phyloP scores from a whole-genome alignment of 2,888 invertebrate genomes.

The Crepidodera aurea region DNA sequence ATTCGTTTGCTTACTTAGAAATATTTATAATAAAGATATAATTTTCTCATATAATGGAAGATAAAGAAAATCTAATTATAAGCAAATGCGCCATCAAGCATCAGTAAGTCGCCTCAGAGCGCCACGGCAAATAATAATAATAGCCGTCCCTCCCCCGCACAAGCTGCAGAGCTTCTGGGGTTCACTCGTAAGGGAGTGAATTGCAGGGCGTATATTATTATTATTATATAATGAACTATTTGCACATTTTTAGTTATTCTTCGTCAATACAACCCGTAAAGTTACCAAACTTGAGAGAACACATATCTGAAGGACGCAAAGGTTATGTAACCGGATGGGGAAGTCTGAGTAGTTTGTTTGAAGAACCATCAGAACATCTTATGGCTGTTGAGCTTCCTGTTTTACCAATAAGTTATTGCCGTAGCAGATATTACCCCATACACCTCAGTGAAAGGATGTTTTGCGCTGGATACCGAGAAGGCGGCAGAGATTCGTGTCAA shows the following conservation, averaged over 20 bases:
- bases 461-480: conserved; percentile 45
- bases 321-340: conserved; percentile 44
- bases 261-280: conserved; percentile 39
- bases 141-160: no score
- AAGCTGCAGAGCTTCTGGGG: no score
- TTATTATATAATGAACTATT: not conserved
- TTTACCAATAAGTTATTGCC: conserved; percentile 28
- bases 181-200: no score
- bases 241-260: conserved; percentile 34
- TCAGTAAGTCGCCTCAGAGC: no score
- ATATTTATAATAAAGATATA: no score
- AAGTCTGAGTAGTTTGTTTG: conserved; percentile 5
- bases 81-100: no score
- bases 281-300: conserved; percentile 26
- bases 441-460: conserved; percentile 38
- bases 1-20: no score
- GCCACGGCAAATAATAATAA: no score
- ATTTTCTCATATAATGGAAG: no score
- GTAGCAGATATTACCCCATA: conserved; percentile 30
- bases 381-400: conserved; percentile 39
- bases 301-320: conserved; percentile 20
- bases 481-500: conserved; percentile 46
- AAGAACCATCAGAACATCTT: conserved; percentile 20
- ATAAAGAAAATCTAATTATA: not conserved
- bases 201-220: no score